Percentiles rank a stretch among this genome's conserved stretches.
These are phyloP conservation scores for Pediacus dermestoides DNA, from an alignment of 2,888 invertebrate genomes.

Conservation along the genomic window DNA sequence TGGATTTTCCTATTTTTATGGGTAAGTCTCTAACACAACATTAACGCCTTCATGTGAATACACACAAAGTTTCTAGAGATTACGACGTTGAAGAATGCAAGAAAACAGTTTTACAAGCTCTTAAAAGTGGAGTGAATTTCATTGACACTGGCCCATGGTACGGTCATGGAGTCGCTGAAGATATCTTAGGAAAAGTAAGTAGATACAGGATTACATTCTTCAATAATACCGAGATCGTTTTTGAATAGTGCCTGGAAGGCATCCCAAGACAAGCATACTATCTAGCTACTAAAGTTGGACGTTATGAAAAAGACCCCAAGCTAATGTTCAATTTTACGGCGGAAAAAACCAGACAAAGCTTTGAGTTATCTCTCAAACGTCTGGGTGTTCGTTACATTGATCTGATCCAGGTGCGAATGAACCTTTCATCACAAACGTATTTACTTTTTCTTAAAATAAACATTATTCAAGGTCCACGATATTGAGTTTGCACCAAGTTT, in stretches of 20 bases:
- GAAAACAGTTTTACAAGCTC: slow-evolving; percentile 64
- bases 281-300: slow-evolving; percentile 88
- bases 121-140: slow-evolving; percentile 82
- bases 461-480: slow-evolving; percentile 75
- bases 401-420: slow-evolving; percentile 71
- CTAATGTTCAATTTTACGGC: slow-evolving; percentile 85
- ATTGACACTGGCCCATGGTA: slow-evolving; percentile 93
- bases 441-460: slow-evolving; percentile 6
- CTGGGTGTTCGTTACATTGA: slow-evolving; percentile 82
- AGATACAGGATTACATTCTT: slow-evolving; percentile 2
- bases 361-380: slow-evolving; percentile 69
- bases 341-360: slow-evolving; percentile 68
- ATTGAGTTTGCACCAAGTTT: slow-evolving; percentile 78
- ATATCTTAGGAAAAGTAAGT: slow-evolving; percentile 72
- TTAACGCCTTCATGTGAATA: slow-evolving; percentile 4
- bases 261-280: slow-evolving; percentile 82
- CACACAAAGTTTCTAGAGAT: slow-evolving; percentile 49
- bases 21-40: slow-evolving; percentile 52
- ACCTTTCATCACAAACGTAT: background rate
- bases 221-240: slow-evolving; percentile 15
- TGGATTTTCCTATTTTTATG: slow-evolving; percentile 68
- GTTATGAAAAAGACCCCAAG: slow-evolving; percentile 68
- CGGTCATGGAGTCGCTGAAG: slow-evolving; percentile 83
- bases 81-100: slow-evolving; percentile 66
- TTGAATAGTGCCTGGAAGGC: slow-evolving; percentile 64